Percentiles rank a stretch among this genome's conserved stretches.
phyloP scores from a whole-genome alignment of 2,113 vertebrate species.

The Cyanoderma ruficeps region DNA sequence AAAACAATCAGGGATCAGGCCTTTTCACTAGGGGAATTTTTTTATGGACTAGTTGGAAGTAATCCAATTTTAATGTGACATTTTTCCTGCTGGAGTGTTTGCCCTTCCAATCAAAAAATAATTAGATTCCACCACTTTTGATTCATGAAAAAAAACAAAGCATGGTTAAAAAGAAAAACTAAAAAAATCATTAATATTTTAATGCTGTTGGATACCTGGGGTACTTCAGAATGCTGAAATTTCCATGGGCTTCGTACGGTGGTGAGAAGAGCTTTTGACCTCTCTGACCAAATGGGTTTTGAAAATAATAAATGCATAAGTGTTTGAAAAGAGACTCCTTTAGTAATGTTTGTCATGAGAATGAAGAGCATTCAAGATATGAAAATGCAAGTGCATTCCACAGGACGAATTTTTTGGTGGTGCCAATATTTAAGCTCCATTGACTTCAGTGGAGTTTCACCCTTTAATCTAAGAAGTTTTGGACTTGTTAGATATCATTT shows the following conservation, averaged over 20 bases:
- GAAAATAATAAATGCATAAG: neutral
- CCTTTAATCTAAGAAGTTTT: neutral
- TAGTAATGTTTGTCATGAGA: neutral
- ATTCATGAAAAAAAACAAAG: neutral
- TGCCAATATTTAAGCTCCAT: slow-evolving; percentile 44
- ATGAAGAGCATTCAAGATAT: slow-evolving; percentile 21
- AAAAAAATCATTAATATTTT: neutral
- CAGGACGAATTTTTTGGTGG: neutral
- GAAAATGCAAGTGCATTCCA: neutral
- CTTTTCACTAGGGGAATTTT: neutral
- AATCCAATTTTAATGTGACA: neutral
- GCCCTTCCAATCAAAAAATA: neutral
- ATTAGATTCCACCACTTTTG: neutral
- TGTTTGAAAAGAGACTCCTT: neutral
- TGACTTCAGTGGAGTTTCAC: slow-evolving; percentile 65
- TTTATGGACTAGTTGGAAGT: neutral
- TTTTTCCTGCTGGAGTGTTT: slow-evolving; percentile 24
- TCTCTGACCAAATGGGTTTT: slow-evolving; percentile 42
- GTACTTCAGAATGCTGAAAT: neutral
- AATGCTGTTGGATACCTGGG: neutral
- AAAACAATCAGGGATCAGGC: neutral
- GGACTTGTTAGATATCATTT: neutral
- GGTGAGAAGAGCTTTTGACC: slow-evolving; percentile 56
- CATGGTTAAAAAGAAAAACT: neutral
- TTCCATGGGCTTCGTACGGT: neutral